These are phyloP conservation scores for Megathymus violae DNA, from an alignment of 1,140 invertebrate genomes.

Conservation along the genomic window DNA sequence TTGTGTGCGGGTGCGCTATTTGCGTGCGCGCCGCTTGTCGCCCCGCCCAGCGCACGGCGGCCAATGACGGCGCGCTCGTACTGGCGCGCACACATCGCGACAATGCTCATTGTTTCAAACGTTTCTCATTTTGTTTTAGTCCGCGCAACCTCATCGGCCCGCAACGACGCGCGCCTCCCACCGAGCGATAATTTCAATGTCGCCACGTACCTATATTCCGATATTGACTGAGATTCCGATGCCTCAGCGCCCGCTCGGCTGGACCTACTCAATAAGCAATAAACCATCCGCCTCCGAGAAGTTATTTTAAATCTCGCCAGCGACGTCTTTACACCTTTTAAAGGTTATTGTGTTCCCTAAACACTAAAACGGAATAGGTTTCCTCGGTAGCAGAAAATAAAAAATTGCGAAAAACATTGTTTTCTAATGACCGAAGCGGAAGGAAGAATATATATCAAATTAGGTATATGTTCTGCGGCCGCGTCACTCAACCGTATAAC, in stretches of 20 bases:
- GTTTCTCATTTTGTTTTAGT: slow-evolving; percentile 76
- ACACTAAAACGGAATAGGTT: slow-evolving; percentile 59
- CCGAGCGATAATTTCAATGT: slow-evolving; percentile 80
- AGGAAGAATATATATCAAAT: not conserved
- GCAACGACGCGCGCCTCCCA: slow-evolving; percentile 69
- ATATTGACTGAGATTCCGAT: slow-evolving; percentile 80
- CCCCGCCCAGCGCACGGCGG: slow-evolving; percentile 70
- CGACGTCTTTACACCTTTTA: slow-evolving; percentile 78
- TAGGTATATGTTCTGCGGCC: slow-evolving; percentile 7
- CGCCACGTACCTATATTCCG: slow-evolving; percentile 67
- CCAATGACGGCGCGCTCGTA: slow-evolving; percentile 63
- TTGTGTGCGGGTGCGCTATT: slow-evolving; percentile 79
- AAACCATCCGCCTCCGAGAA: slow-evolving; percentile 80
- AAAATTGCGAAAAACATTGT: slow-evolving; percentile 11
- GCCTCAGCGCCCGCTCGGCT: slow-evolving; percentile 69
- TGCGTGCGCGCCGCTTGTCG: slow-evolving; percentile 81
- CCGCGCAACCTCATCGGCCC: slow-evolving; percentile 56
- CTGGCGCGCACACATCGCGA: slow-evolving; percentile 52
- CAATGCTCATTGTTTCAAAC: slow-evolving; percentile 79
- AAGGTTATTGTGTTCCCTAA: slow-evolving; percentile 81
- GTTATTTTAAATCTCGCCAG: slow-evolving; percentile 74
- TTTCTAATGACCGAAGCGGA: not conserved
- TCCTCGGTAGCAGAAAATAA: slow-evolving; percentile 9
- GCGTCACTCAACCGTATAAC: slow-evolving; percentile 1
- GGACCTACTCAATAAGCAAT: slow-evolving; percentile 81